A percentile compares a stretch with the other conserved stretches of the same genome.
Conservation (phyloP, 2,888 invertebrate genomes). For the Ichneumoninae sp. region DNA sequence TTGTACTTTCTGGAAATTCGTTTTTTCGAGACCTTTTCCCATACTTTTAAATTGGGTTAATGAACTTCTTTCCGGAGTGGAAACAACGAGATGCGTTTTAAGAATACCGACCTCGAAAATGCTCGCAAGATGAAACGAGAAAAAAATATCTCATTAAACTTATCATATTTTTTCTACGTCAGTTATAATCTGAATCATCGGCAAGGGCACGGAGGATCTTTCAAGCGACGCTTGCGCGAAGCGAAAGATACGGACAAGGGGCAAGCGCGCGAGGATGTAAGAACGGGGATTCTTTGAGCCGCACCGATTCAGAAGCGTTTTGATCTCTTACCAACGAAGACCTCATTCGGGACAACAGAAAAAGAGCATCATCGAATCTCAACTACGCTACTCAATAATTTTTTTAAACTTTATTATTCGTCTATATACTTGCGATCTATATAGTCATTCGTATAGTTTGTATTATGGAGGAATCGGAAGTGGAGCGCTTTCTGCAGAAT, state of each 20-base stretch:
- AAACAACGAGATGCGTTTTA: too few relatives aligned
- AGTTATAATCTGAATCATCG: not conserved
- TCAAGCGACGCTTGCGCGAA: constrained; percentile 61
- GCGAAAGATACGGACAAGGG: constrained; percentile 37
- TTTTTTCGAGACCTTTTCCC: too few relatives aligned
- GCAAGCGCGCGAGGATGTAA: constrained; percentile 9
- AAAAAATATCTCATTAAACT: too few relatives aligned
- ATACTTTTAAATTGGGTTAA: too few relatives aligned
- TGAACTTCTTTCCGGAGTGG: too few relatives aligned
- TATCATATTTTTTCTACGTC: not conserved
- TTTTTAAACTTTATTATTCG: not conserved
- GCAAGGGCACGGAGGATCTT: not conserved
- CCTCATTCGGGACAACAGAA: not conserved
- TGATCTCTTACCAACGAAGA: constrained; percentile 48
- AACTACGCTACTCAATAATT: not conserved
- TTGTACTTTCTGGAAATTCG: too few relatives aligned
- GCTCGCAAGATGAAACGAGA: too few relatives aligned
- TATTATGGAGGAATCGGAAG: constrained; percentile 54
- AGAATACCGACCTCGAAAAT: too few relatives aligned
- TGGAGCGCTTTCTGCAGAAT: constrained; percentile 59
- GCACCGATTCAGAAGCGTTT: constrained; percentile 56
- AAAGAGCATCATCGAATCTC: constrained; percentile 13
- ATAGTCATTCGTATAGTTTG: not conserved
- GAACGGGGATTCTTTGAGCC: constrained; percentile 22
- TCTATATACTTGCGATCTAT: not conserved